Conservation (phyloP, 1,140 invertebrate species). For the Drosophila azteca region DNA sequence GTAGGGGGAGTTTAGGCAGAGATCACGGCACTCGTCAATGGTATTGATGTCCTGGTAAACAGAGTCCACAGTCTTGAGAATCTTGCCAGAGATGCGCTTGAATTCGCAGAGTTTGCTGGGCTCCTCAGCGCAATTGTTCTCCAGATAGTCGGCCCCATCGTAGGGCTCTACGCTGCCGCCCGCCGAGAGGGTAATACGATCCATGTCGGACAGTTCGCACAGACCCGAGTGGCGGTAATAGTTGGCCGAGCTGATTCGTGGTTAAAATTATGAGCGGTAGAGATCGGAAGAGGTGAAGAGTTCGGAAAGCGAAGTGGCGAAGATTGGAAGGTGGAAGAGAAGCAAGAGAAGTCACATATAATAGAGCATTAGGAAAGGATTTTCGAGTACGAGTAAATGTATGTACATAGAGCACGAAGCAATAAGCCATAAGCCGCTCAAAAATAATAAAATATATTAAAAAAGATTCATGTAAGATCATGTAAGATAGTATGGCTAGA, state of each 20-base stretch:
- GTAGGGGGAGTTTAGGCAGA: constrained; percentile 94
- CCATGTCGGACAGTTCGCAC: constrained; percentile 95
- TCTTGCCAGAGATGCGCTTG: constrained; percentile 93
- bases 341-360: constrained; percentile 29
- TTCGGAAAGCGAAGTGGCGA: constrained; percentile 10
- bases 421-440: constrained; percentile 29
- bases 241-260: constrained; percentile 92
- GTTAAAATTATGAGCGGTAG: constrained; percentile 76
- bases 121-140: constrained; percentile 95
- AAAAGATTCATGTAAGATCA: not conserved
- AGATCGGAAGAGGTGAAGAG: constrained; percentile 53
- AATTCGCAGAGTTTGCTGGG: constrained; percentile 97
- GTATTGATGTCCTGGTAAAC: constrained; percentile 95
- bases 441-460: constrained; percentile 4
- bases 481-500: not conserved
- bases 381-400: constrained; percentile 1
- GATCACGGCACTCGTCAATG: constrained; percentile 93
- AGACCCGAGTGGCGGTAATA: constrained; percentile 93
- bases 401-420: constrained; percentile 5
- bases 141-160: constrained; percentile 92
- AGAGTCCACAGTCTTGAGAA: constrained; percentile 96
- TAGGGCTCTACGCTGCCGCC: constrained; percentile 89
- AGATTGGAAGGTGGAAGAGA: constrained; percentile 29
- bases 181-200: constrained; percentile 92
- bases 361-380: constrained; percentile 50